phyloP scores from a whole-genome alignment of 2,888 invertebrate genomes.

The Ypsolopha scabrella region DNA sequence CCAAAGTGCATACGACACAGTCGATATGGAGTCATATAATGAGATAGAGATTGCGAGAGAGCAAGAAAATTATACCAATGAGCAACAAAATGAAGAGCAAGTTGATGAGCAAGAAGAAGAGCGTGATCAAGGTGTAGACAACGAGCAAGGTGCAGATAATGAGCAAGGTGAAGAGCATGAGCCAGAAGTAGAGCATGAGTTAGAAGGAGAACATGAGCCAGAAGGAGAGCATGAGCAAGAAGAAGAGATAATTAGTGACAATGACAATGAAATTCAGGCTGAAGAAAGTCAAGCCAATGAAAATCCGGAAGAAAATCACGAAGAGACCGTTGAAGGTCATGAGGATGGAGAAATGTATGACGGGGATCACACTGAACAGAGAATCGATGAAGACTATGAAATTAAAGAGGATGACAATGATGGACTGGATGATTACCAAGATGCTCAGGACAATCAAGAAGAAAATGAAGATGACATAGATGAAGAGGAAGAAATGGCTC shows the following conservation, averaged over 20 bases:
- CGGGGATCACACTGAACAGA: constrained; percentile 23
- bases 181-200: too few relatives aligned
- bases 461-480: constrained; percentile 35
- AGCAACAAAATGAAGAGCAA: constrained; percentile 6
- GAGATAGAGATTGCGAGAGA: constrained; percentile 62
- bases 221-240: not conserved
- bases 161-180: too few relatives aligned
- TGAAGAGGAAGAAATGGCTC: constrained; percentile 46
- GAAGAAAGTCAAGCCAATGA: constrained; percentile 14
- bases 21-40: constrained; percentile 62
- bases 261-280: not conserved
- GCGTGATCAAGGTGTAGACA: constrained; percentile 21
- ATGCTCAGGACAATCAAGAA: constrained; percentile 21
- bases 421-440: constrained; percentile 22
- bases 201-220: too few relatives aligned
- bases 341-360: constrained; percentile 27
- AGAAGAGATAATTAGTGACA: not conserved
- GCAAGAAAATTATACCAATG: constrained; percentile 1
- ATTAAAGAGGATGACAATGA: constrained; percentile 11
- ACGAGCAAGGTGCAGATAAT: not conserved
- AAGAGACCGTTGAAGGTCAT: constrained; percentile 12
- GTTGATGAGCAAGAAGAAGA: constrained; percentile 28
- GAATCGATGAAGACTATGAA: constrained; percentile 14
- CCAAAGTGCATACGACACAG: constrained; percentile 50
- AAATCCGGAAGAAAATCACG: constrained; percentile 23